Base-by-base conservation (phyloP, 1,140 invertebrate genomes). In the Drosophila dunni region DNA sequence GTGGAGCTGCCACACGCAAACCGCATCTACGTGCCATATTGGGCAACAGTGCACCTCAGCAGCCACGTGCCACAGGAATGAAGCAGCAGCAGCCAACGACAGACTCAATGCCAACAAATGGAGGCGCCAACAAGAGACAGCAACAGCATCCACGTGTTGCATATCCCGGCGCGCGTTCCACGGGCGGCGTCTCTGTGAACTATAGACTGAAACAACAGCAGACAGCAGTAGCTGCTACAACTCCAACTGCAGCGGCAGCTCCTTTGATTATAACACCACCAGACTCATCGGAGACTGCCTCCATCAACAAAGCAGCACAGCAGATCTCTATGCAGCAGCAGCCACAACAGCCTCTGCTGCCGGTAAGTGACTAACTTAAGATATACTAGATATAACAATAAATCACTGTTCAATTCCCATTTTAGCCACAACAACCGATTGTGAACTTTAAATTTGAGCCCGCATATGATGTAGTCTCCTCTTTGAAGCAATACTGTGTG, bases 401-500 rank as follows among this genome's bases (percentile, higher is more conserved):
- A 17, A 20, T 8, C 5, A 3, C 15, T 15, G 11, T 48, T n/a
- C 13, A 13, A n/a, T 13, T 42, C 40, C 40, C 6, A 42, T 42
- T 42, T 0, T 42, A 48, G 60, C 33, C 42, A 6, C 0, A 15
- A 3, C 51, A 24, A 5, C 11, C n/a, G 9, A 65, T 1, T 33
- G 36, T 57, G 0, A 9, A 42, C n/a, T 75, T 75, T 36, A 62
- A 50, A 9, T 65, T 74, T 9, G 63, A 86, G 53, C 20, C 73
- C 0, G 42, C 50, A 0, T 54, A 17, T 7, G 79, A 91, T 67
- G 66, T 89, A 0, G 61, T 82, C 9, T 64, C 53, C 1, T 74
- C 72, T 1, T 15, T 92, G 2, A 42, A 67, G 6, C 54, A 70
- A 48, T 92, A 91, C 15, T 92, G 91, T 62, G 53, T 63, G 6